Evolutionary conservation across 2,113 vertebrate genomes (phyloP).

Genomic region (Cyanoderma ruficeps): DNA sequence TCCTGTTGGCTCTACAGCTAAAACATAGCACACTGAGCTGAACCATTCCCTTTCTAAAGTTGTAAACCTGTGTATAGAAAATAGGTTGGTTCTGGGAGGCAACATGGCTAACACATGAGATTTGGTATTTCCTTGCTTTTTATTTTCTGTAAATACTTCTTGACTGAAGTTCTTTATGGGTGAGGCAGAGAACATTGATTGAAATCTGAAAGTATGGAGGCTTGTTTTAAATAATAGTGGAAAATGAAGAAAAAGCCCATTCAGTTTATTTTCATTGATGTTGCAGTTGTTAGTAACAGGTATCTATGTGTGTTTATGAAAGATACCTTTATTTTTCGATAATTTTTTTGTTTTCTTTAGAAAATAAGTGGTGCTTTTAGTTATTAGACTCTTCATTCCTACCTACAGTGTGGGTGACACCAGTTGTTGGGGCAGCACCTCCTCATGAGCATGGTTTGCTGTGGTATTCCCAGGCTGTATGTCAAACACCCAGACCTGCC

Average conservation of each 20-base stretch:
- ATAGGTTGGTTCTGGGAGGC: background rate
- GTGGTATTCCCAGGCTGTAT: fast-evolving
- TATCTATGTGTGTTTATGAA: background rate
- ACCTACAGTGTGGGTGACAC: fast-evolving
- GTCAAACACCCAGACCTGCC: background rate
- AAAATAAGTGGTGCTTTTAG: background rate
- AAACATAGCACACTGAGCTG: background rate
- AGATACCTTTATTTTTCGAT: background rate
- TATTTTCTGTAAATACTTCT: background rate
- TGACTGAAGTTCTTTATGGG: background rate
- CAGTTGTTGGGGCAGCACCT: background rate
- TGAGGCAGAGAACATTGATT: background rate
- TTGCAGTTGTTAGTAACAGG: background rate
- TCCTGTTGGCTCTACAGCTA: background rate
- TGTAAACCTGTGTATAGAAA: background rate
- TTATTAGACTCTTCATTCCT: background rate
- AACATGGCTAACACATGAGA: background rate
- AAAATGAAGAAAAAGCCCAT: background rate
- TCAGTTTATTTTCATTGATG: background rate
- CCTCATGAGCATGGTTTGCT: fast-evolving
- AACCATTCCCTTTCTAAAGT: background rate
- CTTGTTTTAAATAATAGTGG: background rate
- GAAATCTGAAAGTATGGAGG: background rate
- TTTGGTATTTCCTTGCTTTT: background rate
- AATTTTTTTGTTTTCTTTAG: background rate